These are phyloP conservation scores for Hassar affinis DNA, from an alignment of 2,113 vertebrate genomes.

Conservation along the genomic window DNA sequence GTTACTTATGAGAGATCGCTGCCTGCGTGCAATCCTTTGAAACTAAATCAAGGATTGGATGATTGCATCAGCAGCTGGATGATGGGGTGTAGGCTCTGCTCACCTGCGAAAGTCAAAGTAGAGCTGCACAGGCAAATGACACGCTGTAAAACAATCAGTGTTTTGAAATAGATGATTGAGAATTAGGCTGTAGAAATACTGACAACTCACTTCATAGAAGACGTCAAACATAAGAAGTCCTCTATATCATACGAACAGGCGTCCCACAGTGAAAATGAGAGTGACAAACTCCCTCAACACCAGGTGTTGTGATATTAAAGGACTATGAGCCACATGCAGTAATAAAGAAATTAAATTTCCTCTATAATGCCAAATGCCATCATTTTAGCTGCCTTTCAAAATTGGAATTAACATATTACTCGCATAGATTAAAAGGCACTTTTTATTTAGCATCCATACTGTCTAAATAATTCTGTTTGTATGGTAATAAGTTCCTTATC, in stretches of 20 bases:
- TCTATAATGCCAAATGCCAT: conserved; percentile 26
- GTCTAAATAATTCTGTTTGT: neutral
- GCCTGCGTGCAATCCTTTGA: neutral
- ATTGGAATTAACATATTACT: conserved; percentile 11
- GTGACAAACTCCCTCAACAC: conserved; percentile 13
- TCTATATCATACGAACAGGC: too few species aligned
- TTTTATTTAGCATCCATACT: conserved; percentile 7
- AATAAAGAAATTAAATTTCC: conserved; percentile 38
- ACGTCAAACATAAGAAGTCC: neutral
- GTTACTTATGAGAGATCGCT: neutral
- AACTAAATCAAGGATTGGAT: conserved; percentile 28
- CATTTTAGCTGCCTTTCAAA: conserved; percentile 30
- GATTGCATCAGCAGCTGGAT: conserved; percentile 24
- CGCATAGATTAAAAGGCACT: neutral
- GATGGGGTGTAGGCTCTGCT: neutral
- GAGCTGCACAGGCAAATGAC: neutral
- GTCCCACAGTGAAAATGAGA: neutral
- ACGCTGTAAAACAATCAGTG: conserved; percentile 5
- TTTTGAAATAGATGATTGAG: conserved; percentile 2
- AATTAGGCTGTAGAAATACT: neutral
- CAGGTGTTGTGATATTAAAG: conserved; percentile 44
- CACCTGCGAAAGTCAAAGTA: conserved; percentile 18
- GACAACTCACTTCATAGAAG: neutral
- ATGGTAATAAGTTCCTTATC: neutral
- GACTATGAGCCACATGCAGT: conserved; percentile 17